Base-by-base conservation (phyloP, 2,797 vertebrate species). In the Ceyx erithaca region DNA sequence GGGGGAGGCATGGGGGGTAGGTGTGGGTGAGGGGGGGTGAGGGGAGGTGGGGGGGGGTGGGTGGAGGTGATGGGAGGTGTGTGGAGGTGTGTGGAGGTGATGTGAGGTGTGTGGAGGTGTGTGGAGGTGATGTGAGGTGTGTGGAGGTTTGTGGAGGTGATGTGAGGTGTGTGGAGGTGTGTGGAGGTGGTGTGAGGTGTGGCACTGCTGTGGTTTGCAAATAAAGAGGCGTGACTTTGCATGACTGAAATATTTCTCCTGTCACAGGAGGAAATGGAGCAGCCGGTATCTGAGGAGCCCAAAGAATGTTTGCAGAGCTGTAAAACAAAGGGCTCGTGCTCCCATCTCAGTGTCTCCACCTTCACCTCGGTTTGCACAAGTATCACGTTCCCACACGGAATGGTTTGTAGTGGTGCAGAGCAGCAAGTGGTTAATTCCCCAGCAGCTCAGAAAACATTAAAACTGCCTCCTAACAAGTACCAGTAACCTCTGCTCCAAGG, bases 311-410 rank as follows among this genome's bases (percentile, higher is more conserved):
- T 93, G 69, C 94, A 70, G 93, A 93, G 89, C 31, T 78, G 72
- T 96, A 91, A 96, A 96, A 94, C 93, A 91, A 91, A 26, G 30
- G 37, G 4, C 21, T 58, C 52, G 33, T 96, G 85, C 91, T 97
- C 94, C 93, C 93, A 49, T 71, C 84, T 90, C 93, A 43, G 66
- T 67, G 92, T 92, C 90, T 80, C 92, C 10, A 26, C 16, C 51
- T 25, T 90, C 90, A 73, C 52, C 62, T 80, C 68, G 1, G 41
- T 59, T 54, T 88, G 69, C 62, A 71, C 12, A 57, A 28, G 41
- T 10, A 21, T 43, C 79, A 10, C 83, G 11, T 92, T 84, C 71
- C 70, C 45, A 35, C 54, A 18, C 1, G 4, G 11, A 45, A 35
- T 3, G 28, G 33, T 92, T 68, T 66, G 80, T 75, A 37, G 11